Percentiles rank a stretch among this genome's conserved stretches.
Conservation (phyloP, 2,113 vertebrate species). For the Ptilorrhoa leucosticta region DNA sequence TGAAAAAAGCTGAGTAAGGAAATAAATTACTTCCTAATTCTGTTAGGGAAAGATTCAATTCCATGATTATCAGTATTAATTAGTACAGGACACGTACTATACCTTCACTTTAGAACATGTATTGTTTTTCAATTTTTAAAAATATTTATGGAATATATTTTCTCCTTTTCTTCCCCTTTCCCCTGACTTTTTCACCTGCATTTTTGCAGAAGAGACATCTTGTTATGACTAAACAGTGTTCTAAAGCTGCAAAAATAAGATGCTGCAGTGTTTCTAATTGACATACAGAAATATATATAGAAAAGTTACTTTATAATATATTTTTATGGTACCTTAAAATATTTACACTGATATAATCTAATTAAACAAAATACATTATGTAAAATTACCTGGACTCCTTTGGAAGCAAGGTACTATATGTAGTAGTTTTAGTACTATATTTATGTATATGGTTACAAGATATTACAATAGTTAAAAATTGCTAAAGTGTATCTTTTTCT, state of each 20-base stretch:
- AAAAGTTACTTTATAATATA: background rate
- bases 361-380: background rate
- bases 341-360: background rate
- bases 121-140: background rate
- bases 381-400: background rate
- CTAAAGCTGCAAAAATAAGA: background rate
- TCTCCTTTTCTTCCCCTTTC: accelerated
- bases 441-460: background rate
- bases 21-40: background rate
- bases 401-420: background rate
- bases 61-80: background rate
- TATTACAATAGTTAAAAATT: background rate
- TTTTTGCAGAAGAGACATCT: background rate
- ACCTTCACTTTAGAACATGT: background rate
- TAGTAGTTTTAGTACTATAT: background rate
- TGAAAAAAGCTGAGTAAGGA: background rate
- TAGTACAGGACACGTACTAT: background rate
- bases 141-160: background rate
- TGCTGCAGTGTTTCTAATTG: background rate
- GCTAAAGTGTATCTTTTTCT: background rate
- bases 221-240: background rate
- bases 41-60: background rate
- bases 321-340: background rate
- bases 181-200: background rate
- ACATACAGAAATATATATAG: background rate